Conservation (phyloP, 2,113 vertebrate genomes). For the Axis porcinus region DNA sequence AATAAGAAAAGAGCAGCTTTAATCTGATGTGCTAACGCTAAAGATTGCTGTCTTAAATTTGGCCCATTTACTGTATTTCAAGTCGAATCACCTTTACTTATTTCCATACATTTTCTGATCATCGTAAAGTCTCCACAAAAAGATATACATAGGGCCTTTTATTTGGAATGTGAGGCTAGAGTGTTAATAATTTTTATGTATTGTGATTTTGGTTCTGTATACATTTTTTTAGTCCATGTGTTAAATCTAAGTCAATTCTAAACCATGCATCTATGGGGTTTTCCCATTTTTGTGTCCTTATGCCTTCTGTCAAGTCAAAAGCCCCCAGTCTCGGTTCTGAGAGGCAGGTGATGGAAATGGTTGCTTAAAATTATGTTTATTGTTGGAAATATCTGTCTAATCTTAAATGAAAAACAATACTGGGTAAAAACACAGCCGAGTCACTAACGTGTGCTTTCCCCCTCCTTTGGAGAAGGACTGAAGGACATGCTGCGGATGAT, state of each 20-base stretch:
- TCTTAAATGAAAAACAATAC: conserved; percentile 42
- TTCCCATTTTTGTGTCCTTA: neutral
- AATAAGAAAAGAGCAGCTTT: conserved; percentile 64
- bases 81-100: conserved; percentile 20
- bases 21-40: conserved; percentile 48
- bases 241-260: neutral
- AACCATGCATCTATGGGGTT: neutral
- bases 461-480: conserved; percentile 87
- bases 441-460: conserved; percentile 62
- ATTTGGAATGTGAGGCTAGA: neutral
- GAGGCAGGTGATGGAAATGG: neutral
- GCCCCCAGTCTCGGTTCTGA: conserved; percentile 6
- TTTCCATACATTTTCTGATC: conserved; percentile 49
- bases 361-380: neutral
- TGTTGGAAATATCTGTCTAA: conserved; percentile 47
- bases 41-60: conserved; percentile 65
- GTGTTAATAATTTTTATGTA: neutral
- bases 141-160: neutral
- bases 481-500: conserved; percentile 97
- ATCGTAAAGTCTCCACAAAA: neutral
- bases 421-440: conserved; percentile 29
- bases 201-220: neutral
- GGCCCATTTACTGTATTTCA: conserved; percentile 53
- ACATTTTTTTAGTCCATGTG: neutral
- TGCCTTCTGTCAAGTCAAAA: neutral